phyloP scores from a whole-genome alignment of 2,113 vertebrate genomes.

The Ia io region DNA sequence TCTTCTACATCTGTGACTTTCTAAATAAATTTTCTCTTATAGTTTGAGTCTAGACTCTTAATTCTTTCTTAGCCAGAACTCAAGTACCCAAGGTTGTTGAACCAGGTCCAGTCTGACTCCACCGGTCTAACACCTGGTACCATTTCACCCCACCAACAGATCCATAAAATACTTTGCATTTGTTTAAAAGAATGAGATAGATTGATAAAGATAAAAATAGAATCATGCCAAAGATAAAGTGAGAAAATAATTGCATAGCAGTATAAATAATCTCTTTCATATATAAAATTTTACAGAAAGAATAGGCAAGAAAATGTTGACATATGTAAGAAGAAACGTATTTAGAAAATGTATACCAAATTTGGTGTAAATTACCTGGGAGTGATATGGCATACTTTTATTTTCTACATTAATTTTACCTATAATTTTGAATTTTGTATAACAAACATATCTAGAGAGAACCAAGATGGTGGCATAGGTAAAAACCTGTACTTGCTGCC shows the following conservation, averaged over 20 bases:
- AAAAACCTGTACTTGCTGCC: too few relatives aligned
- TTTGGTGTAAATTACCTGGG: not conserved
- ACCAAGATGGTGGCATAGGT: too few relatives aligned
- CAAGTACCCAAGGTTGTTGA: not conserved
- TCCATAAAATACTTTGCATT: not conserved
- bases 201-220: not conserved
- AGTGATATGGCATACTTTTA: not conserved
- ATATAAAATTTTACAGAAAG: not conserved
- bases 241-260: not conserved
- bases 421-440: not conserved
- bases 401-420: constrained; percentile 5
- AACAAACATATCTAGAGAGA: not conserved
- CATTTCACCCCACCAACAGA: not conserved
- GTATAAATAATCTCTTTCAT: not conserved
- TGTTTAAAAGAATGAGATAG: not conserved
- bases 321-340: not conserved
- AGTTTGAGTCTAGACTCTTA: not conserved
- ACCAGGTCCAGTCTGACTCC: not conserved
- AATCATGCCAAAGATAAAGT: not conserved
- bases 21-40: not conserved
- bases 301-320: not conserved
- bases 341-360: not conserved
- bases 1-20: not conserved
- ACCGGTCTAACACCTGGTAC: not conserved
- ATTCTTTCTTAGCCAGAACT: not conserved